These are phyloP conservation scores for Crocuta crocuta DNA, from an alignment of 2,113 vertebrate genomes.

Conservation along the genomic window DNA sequence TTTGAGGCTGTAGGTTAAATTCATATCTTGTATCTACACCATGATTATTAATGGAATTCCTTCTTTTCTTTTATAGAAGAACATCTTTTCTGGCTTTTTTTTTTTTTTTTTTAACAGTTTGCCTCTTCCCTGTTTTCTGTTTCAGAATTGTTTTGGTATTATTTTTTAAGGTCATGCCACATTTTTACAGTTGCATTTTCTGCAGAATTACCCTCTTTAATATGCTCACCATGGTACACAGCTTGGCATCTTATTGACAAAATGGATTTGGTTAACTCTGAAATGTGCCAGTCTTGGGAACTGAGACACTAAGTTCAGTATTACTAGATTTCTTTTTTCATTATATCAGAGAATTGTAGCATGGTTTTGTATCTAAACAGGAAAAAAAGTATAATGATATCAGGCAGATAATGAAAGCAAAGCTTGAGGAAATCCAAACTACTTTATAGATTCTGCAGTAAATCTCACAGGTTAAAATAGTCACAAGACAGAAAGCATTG, in stretches of 20 bases:
- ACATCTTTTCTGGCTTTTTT: neutral
- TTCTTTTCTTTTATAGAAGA: neutral
- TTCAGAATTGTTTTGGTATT: neutral
- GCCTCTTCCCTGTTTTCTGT: neutral
- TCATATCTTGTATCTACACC: neutral
- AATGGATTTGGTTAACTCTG: constrained; percentile 66
- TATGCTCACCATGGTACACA: constrained; percentile 19
- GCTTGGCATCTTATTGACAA: constrained; percentile 53
- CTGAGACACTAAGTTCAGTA: constrained; percentile 41
- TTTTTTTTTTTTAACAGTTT: neutral
- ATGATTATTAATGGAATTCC: neutral
- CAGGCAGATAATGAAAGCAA: constrained; percentile 32
- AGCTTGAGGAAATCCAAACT: constrained; percentile 21
- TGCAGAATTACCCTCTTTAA: constrained; percentile 32
- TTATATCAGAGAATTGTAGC: neutral
- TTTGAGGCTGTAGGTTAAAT: neutral
- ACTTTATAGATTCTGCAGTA: neutral
- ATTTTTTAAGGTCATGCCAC: constrained; percentile 24
- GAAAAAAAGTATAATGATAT: neutral
- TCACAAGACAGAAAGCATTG: neutral
- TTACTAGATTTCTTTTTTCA: neutral
- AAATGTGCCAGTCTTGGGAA: constrained; percentile 38
- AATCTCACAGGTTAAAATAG: constrained; percentile 23
- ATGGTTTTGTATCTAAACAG: constrained; percentile 40
- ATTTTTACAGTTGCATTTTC: neutral